Conservation (phyloP, 2,113 vertebrate genomes). For the Hemichromis elongatus region DNA sequence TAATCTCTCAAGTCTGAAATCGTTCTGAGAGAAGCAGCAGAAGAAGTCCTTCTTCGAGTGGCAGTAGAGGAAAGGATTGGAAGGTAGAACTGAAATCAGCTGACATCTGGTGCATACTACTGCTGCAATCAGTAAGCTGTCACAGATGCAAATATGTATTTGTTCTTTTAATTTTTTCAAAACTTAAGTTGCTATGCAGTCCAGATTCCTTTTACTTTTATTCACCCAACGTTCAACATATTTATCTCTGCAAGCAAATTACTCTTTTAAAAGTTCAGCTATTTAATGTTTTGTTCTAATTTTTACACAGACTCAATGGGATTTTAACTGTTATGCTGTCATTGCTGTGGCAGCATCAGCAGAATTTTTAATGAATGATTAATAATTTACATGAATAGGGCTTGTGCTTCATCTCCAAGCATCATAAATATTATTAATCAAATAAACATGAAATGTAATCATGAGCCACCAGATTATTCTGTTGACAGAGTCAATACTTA, state of each 20-base stretch:
- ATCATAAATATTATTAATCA: constrained; percentile 17
- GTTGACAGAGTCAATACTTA: not conserved
- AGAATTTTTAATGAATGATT: constrained; percentile 39
- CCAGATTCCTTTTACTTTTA: not conserved
- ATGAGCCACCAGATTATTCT: not conserved
- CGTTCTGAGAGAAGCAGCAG: not conserved
- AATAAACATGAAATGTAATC: constrained; percentile 11
- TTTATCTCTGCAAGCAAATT: not conserved
- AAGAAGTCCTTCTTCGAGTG: not conserved
- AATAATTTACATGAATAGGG: constrained; percentile 49
- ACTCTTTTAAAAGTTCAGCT: not conserved
- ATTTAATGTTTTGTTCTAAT: not conserved
- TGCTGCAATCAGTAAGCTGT: not conserved
- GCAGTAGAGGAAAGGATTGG: not conserved
- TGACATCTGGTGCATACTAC: not conserved
- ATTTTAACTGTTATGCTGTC: not conserved
- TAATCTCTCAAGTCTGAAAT: constrained; percentile 37
- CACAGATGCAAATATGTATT: not conserved
- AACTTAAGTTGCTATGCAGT: not conserved
- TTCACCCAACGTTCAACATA: not conserved
- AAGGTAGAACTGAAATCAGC: not conserved
- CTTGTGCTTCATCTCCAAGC: constrained; percentile 4
- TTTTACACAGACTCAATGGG: not conserved
- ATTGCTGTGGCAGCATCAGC: constrained; percentile 17
- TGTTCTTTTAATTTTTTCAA: not conserved